Conservation (phyloP, 2,888 invertebrate species). For the Actias luna region DNA sequence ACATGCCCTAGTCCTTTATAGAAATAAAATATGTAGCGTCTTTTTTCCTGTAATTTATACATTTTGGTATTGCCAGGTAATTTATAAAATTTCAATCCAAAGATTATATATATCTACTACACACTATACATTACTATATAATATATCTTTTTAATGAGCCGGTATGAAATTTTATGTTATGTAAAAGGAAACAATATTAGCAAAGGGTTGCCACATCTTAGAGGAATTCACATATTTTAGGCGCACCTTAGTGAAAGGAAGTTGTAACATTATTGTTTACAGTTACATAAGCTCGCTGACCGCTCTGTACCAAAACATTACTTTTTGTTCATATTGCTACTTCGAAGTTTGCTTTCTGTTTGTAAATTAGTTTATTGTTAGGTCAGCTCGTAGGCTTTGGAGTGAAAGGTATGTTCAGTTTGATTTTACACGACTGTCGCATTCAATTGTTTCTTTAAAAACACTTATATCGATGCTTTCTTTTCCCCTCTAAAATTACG, state of each 20-base stretch:
- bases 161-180: slow-evolving; percentile 1
- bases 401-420: slow-evolving; percentile 51
- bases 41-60: not conserved
- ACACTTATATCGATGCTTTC: not conserved
- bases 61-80: too few species aligned
- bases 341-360: slow-evolving; percentile 51
- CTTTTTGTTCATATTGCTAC: slow-evolving; percentile 43
- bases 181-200: slow-evolving; percentile 18
- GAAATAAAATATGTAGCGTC: not conserved
- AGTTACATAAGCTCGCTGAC: slow-evolving; percentile 53
- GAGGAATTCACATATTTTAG: slow-evolving; percentile 20
- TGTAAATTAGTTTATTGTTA: slow-evolving; percentile 54
- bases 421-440: slow-evolving; percentile 34
- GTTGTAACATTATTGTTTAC: slow-evolving; percentile 51
- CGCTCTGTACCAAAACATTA: slow-evolving; percentile 44
- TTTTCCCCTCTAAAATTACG: not conserved
- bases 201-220: slow-evolving; percentile 24
- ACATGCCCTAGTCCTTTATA: not conserved
- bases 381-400: slow-evolving; percentile 32
- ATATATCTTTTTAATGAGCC: not conserved
- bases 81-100: too few species aligned
- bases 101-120: not conserved
- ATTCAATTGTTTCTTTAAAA: slow-evolving; percentile 35
- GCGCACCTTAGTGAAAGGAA: slow-evolving; percentile 53
- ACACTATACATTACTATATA: too few species aligned